These are phyloP conservation scores for Vombatus ursinus DNA, from an alignment of 2,113 vertebrate species.

Conservation along the genomic window DNA sequence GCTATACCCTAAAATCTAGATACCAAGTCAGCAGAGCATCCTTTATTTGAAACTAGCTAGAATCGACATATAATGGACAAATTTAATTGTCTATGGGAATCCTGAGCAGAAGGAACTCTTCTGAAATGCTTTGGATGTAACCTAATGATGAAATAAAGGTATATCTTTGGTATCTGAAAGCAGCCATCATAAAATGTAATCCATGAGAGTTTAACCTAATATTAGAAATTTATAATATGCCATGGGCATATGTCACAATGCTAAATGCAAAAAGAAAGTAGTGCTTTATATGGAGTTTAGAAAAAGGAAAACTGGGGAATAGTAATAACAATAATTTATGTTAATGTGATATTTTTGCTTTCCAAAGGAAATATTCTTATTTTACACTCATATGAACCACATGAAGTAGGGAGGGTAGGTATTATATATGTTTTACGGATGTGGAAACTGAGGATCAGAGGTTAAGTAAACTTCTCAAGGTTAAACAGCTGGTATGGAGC, in stretches of 20 bases:
- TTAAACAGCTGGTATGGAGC: too few species aligned
- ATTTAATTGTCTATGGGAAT: not conserved
- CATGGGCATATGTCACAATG: not conserved
- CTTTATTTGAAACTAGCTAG: not conserved
- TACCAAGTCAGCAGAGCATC: too few species aligned
- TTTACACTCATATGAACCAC: too few species aligned
- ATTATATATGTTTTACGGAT: too few species aligned
- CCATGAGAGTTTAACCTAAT: not conserved
- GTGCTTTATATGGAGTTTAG: not conserved
- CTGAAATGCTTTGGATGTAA: not conserved
- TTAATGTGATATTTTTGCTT: not conserved
- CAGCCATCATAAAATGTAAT: not conserved
- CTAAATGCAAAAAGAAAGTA: not conserved
- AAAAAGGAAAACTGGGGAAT: not conserved
- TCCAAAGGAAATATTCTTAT: too few species aligned
- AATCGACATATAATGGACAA: not conserved
- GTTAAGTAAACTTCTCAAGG: too few species aligned
- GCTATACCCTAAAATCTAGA: accelerated
- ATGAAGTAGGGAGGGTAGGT: too few species aligned
- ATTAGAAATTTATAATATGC: not conserved
- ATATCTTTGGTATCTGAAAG: not conserved
- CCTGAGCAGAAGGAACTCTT: not conserved
- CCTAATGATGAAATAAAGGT: not conserved
- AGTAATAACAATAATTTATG: not conserved
- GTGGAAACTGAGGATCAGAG: too few species aligned